These are phyloP conservation scores for Yponomeuta sedellus DNA, from an alignment of 2,888 invertebrate genomes.

Conservation along the genomic window DNA sequence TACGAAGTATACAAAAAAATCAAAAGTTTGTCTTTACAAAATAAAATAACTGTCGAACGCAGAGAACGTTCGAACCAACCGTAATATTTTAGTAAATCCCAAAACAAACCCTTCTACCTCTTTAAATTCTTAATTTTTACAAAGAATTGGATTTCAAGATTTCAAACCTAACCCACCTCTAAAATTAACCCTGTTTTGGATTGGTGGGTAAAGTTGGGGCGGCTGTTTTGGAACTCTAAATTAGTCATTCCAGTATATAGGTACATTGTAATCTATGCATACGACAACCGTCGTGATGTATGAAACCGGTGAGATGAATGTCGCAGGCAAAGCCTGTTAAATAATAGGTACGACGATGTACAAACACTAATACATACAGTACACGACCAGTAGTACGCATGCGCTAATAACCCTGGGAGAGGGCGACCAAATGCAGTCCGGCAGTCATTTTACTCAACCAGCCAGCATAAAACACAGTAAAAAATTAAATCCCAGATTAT, in stretches of 20 bases:
- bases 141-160: too few species aligned
- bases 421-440: background rate
- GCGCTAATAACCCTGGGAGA: conserved; percentile 40
- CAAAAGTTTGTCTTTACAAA: too few species aligned
- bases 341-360: conserved; percentile 52
- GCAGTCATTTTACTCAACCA: background rate
- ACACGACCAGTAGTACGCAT: conserved; percentile 40
- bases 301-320: conserved; percentile 35
- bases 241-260: too few species aligned
- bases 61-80: too few species aligned
- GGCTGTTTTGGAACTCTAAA: background rate
- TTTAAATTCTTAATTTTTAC: too few species aligned
- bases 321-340: conserved; percentile 55
- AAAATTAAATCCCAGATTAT: background rate
- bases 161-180: too few species aligned
- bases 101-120: too few species aligned
- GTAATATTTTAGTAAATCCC: too few species aligned
- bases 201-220: too few species aligned
- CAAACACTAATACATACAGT: background rate
- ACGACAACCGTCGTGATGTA: conserved; percentile 32
- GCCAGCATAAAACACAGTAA: background rate
- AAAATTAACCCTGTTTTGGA: background rate
- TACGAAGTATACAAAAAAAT: too few species aligned
- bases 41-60: too few species aligned
- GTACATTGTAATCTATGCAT: too few species aligned